phyloP scores from a whole-genome alignment of 2,888 invertebrate species.

The Anticlea derivata region DNA sequence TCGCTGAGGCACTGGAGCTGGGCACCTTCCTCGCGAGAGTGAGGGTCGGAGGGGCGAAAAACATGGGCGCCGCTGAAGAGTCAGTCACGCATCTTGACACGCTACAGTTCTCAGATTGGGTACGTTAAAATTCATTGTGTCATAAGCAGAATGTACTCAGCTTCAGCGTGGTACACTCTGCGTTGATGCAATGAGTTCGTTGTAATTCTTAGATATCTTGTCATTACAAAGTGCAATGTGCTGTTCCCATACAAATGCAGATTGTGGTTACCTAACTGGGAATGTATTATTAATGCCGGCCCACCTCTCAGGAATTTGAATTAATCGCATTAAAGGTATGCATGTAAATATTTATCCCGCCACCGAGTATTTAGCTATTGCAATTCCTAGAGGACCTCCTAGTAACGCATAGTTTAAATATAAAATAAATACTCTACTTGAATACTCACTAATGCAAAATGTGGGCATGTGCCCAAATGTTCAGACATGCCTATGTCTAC shows the following conservation, averaged over 20 bases:
- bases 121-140: constrained; percentile 65
- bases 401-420: background rate
- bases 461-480: too few species aligned
- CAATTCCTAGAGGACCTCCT: background rate
- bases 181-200: too few species aligned
- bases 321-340: constrained; percentile 45
- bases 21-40: constrained; percentile 95
- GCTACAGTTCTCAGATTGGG: constrained; percentile 96
- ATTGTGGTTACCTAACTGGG: constrained; percentile 46
- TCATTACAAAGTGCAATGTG: constrained; percentile 21
- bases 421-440: too few species aligned
- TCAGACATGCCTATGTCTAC: too few species aligned
- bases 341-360: constrained; percentile 45
- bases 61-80: constrained; percentile 85
- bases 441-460: too few species aligned
- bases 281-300: constrained; percentile 61
- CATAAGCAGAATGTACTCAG: background rate
- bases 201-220: constrained; percentile 6
- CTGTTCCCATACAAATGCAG: constrained; percentile 42
- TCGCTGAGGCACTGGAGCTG: constrained; percentile 95
- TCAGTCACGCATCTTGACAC: constrained; percentile 90
- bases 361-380: background rate
- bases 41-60: constrained; percentile 86
- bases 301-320: constrained; percentile 51
- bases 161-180: too few species aligned